Evolutionary conservation across 2,113 vertebrate species (phyloP), one percentile per base, ranked within the genome.

Genomic region (Pongo abelii): DNA sequence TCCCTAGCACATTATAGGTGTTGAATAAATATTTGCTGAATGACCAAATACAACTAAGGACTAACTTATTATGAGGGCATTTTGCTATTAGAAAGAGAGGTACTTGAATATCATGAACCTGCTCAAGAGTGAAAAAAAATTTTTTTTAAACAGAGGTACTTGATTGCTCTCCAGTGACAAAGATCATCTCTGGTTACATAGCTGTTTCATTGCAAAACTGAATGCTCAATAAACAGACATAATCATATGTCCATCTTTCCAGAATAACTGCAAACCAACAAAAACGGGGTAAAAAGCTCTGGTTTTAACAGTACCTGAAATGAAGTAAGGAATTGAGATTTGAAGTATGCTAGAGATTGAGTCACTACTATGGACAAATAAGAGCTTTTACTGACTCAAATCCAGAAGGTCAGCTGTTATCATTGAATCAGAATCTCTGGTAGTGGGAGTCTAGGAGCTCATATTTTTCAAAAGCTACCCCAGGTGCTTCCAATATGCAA

Each of bases 11-110:
- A 10, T 40, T 80, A 78, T 14, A 89, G 35, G 46, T 85, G 22
- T 14, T 85, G 38, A 89, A 35, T 84, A 80, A 89, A 9, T 79
- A 84, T 38, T 32, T 84, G 43, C 52, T 74, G 23, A 93, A 59
- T 84, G 48, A 93, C 86, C 52, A 95, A 81, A 67, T 25, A 9
- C 23, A 94, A 87, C 18, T 96, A 83, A 90, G 27, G 80, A 86
- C 32, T 61, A 79, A 57, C 8, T 46, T 14, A 93, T 64, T 59
- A 72, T 38, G 55, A 94, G 27, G 17, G 25, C 3, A 75, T 67
- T 97, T 79, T 88, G 92, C 27, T 59, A 7, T 80, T 43, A 61
- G 0, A 59, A 80, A 38, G 6, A 75, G 0, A 59, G 40, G 59
- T 61, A 61, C 59, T 61, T 61, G 59, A 61, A 30, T 64, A 27